Base-by-base conservation (phyloP, 2,888 invertebrate genomes). In the Luperina testacea region DNA sequence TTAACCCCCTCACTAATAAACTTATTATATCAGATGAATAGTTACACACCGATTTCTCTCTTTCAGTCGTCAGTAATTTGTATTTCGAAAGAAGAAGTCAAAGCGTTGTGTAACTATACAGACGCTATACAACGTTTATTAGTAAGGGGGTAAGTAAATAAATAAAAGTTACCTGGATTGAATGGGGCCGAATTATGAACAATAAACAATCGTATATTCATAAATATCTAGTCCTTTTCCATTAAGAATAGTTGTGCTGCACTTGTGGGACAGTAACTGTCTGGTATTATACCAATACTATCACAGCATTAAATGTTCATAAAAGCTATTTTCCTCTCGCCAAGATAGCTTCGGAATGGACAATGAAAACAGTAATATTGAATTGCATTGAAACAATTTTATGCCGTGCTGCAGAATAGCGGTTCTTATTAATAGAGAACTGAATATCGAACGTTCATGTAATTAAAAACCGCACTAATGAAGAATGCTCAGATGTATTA, bases 321-420 rank as follows among this genome's bases (percentile, higher is more conserved):
- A 61, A 48, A 32, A 64, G 24, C 38, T 69, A 51, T 80, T 75
- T 75, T 80, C 11, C 48, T 20, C 59, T 72, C 7, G 27, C 9
- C 24, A 3, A n/a, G 9, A 72, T 15, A n/a, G 32, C 61, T 57
- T 59, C n/a, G n/a, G 7, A 70, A 80, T 45, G 32, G 5, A 75
- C n/a, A 20, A 70, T 75, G 38, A 15, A 70, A 65, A 64, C 20
- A 27, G 24, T 70, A 53, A 67, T 38, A 53, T 65, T 42, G 20
- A 38, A 65, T 80, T 70, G 42, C 13, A 53, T 17, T 61, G 32
- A 15, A 81, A 51, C n/a, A 45, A 81, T 67, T 75, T 65, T 38
- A 53, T 7, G 65, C n/a, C 20, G n/a, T 42, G 32, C 15, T 59
- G 48, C 75, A 59, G 45, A 32, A 59, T 2, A 45, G 59, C 24